Percentiles rank a stretch among this genome's conserved stretches.
Evolutionary conservation across 2,888 invertebrate genomes (phyloP).

Genomic region (Callosobruchus maculatus): DNA sequence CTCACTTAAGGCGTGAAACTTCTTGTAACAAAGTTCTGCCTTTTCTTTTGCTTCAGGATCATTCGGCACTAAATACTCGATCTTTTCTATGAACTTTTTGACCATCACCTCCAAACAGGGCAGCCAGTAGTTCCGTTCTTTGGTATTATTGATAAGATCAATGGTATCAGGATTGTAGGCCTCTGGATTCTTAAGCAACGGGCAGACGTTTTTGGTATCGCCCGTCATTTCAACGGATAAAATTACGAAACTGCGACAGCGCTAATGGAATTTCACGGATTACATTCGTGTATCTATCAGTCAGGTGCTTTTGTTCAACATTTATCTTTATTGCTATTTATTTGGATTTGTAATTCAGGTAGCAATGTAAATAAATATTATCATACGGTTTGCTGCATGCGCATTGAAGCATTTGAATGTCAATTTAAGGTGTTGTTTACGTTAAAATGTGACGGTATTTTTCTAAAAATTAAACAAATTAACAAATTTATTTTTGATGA

Average conservation of each 20-base stretch:
- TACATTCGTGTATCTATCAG: neutral
- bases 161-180: constrained; percentile 89
- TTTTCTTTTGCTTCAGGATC: constrained; percentile 73
- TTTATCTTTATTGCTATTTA: neutral
- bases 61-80: constrained; percentile 72
- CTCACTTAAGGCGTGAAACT: constrained; percentile 76
- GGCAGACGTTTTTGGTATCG: constrained; percentile 54
- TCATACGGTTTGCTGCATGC: neutral
- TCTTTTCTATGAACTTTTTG: constrained; percentile 80
- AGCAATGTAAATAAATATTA: neutral
- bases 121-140: constrained; percentile 90
- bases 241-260: neutral
- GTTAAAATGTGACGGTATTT: neutral
- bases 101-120: constrained; percentile 84
- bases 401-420: neutral
- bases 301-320: neutral
- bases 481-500: too few species aligned
- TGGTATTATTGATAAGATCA: constrained; percentile 79
- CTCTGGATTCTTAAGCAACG: constrained; percentile 71
- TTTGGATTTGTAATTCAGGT: neutral
- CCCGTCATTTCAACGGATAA: constrained; percentile 14
- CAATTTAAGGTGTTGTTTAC: neutral
- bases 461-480: neutral
- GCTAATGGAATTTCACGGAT: neutral
- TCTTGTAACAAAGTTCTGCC: constrained; percentile 77